phyloP scores from a whole-genome alignment of 2,888 invertebrate genomes.

The Ochropleura leucogaster region DNA sequence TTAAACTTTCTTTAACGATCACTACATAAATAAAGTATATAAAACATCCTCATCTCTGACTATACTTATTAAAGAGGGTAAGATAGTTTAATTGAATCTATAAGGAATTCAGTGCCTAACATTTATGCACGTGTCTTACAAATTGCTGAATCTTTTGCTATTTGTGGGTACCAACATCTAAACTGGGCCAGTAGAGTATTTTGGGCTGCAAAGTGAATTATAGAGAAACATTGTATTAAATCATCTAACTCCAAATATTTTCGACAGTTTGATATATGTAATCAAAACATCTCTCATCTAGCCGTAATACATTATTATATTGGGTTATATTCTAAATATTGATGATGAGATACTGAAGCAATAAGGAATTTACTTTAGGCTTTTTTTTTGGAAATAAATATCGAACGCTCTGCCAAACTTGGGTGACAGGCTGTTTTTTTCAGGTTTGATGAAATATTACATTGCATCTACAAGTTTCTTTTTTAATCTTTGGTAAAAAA shows the following conservation, averaged over 20 bases:
- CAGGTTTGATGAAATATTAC: background rate
- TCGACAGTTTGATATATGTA: background rate
- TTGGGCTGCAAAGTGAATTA: conserved; percentile 1
- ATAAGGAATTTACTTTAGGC: background rate
- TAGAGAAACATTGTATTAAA: conserved; percentile 5
- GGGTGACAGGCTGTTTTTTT: background rate
- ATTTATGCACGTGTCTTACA: too few relatives aligned
- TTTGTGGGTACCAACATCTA: background rate
- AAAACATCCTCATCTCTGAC: too few relatives aligned
- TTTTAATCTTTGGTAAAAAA: background rate
- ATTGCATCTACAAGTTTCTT: background rate
- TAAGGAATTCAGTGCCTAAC: too few relatives aligned
- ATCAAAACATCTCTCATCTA: conserved; percentile 3
- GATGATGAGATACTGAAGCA: background rate
- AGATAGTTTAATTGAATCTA: too few relatives aligned
- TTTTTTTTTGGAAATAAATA: background rate
- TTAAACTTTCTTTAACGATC: too few relatives aligned
- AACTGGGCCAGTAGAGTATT: conserved; percentile 2
- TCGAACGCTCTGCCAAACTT: background rate
- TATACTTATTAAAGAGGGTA: too few relatives aligned
- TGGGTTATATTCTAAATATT: conserved; percentile 2
- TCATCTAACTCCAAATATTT: conserved; percentile 13
- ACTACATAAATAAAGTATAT: too few relatives aligned
- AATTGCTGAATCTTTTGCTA: background rate
- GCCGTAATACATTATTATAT: conserved; percentile 1